Base-by-base conservation (phyloP, 2,888 invertebrate species). In the Agrotis clavis region DNA sequence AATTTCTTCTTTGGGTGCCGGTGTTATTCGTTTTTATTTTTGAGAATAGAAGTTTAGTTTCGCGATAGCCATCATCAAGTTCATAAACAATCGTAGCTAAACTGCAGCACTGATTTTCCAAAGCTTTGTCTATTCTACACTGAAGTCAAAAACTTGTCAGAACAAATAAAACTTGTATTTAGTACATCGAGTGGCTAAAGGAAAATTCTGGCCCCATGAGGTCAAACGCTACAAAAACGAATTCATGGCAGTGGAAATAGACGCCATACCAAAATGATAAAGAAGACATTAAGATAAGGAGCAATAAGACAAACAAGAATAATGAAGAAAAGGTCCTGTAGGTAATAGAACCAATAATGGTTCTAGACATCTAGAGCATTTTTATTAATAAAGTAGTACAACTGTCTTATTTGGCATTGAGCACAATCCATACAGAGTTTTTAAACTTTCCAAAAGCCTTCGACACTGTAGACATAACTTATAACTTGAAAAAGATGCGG, bases 381-480 rank as follows among this genome's bases (percentile, higher is more conserved):
- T 21, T 14, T 35, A 18, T 9, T 30, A 56, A 25, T 56, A n/a
- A 48, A 41, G 14, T 13, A 14, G 30, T 41, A 51, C 35, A 41
- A 9, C n/a, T 57, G 18, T 47, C 45, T 48, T 47, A 64, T 61
- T 67, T 65, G n/a, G 47, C 21, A 60, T 51, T 64, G 59, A 66
- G 53, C 13, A 56, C n/a, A 7, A 48, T 67, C 21, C 16, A 11
- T 53, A 21, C 2, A 48, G 30, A 61, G 18, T 7, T 7, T 54
- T 66, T 50, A 25, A 64, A 61, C 53, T 74, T 83, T 83, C 18
- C 63, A 80, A 69, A 82, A 48, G 56, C 75, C 54, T 83, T 67
- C 65, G 35, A 67, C 25, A 62, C 25, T 4, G 30, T 63, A 25
- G 62, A 53, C 53, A 67, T 11, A 48, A 50, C 11, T 41, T 2